Evolutionary conservation across 2,888 invertebrate genomes (phyloP), one percentile per base, ranked within the genome.

Genomic region (Lacanobia wlatinum): DNA sequence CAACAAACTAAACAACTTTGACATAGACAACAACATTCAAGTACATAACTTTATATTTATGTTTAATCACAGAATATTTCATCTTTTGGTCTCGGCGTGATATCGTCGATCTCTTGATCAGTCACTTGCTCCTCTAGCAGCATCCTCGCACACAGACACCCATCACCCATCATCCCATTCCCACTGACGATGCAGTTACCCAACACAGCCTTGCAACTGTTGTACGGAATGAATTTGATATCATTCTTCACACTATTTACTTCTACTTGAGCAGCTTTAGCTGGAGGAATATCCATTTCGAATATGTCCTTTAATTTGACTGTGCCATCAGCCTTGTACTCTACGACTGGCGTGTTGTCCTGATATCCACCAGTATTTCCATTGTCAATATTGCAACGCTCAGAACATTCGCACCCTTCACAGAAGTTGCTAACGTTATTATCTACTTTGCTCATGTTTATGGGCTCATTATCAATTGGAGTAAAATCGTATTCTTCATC

Each of bases 141-240:
- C 96, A 96, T 96, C 84, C 89, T 94, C 0, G 94, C 96, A 83
- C 96, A 96, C 0, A 96, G 84, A 77, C 96, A 96, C 5, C 91
- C 93, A 16, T 95, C 95, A 34, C 90, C 92, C 7, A 94, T 93
- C 6, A 89, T 91, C 2, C 93, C 92, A 80, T 90, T 93, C 0
- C 93, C 94, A 82, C 93, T 94, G 0, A 94, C 94, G 75, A 96
- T 94, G 77, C 96, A 96, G 69, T 92, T 94, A 12, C 96, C 96
- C 46, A 96, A 86, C 4, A 93, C 88, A 74, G 89, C 94, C 83
- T 94, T 94, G 80, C 96, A 96, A 82, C 94, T 94, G 68, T 93
- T 93, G 58, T 89, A 93, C 43, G 92, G 91, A 34, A 93, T 82
- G 60, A 83, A 86, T 58, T 83, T 87, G 3, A 59, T 78, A 55